Conservation (phyloP, 2,888 invertebrate genomes). For the Crioceris asparagi region DNA sequence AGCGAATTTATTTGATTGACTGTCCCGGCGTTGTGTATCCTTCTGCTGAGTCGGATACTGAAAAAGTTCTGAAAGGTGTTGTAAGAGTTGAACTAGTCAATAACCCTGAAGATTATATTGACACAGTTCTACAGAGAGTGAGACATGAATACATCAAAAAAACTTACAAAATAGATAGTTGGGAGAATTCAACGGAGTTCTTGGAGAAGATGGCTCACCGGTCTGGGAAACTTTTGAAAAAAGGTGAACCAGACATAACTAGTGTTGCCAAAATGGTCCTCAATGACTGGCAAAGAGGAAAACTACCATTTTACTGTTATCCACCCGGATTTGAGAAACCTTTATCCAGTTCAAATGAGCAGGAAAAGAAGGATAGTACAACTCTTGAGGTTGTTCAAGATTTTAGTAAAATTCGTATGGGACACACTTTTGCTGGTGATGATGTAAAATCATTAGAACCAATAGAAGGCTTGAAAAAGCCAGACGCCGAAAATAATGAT, state of each 20-base stretch:
- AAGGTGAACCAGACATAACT: slow-evolving; percentile 90
- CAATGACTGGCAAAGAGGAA: slow-evolving; percentile 98
- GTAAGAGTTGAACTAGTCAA: slow-evolving; percentile 92
- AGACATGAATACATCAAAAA: slow-evolving; percentile 79
- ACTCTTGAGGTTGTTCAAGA: slow-evolving; percentile 60
- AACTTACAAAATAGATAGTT: slow-evolving; percentile 79
- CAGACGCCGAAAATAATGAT: slow-evolving; percentile 16
- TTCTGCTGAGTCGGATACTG: slow-evolving; percentile 88
- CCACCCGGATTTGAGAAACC: slow-evolving; percentile 76
- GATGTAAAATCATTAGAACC: slow-evolving; percentile 51
- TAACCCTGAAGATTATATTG: slow-evolving; percentile 91
- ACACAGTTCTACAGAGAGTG: slow-evolving; percentile 75
- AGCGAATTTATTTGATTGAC: slow-evolving; percentile 91
- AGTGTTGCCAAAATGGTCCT: slow-evolving; percentile 89
- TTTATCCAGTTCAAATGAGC: slow-evolving; percentile 33
- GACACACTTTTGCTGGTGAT: slow-evolving; percentile 36
- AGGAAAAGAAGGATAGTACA: slow-evolving; percentile 29
- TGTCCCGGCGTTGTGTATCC: slow-evolving; percentile 99
- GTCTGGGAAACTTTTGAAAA: slow-evolving; percentile 84
- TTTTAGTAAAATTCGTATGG: slow-evolving; percentile 70
- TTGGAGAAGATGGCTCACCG: slow-evolving; percentile 80
- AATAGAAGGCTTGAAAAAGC: slow-evolving; percentile 27
- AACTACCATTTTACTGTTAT: slow-evolving; percentile 85
- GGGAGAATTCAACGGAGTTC: slow-evolving; percentile 77
- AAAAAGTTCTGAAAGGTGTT: slow-evolving; percentile 93